Conservation (phyloP, 2,113 vertebrate species). For the Hiodon tergisus region DNA sequence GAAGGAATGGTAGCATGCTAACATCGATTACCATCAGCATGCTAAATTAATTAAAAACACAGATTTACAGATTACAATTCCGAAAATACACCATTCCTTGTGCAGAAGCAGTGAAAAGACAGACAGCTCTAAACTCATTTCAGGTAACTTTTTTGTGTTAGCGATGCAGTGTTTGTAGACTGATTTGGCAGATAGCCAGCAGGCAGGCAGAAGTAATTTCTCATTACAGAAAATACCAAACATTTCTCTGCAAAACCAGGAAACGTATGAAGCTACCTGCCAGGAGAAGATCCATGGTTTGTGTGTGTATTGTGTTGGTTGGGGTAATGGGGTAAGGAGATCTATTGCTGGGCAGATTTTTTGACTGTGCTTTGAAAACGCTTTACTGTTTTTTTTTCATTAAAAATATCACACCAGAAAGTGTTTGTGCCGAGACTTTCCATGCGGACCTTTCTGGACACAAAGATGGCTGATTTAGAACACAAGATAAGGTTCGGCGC, state of each 20-base stretch:
- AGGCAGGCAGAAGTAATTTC: conserved; percentile 55
- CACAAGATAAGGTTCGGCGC: too few species aligned
- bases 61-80: not conserved
- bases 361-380: too few species aligned
- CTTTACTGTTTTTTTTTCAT: too few species aligned
- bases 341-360: not conserved
- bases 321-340: not conserved
- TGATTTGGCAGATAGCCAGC: conserved; percentile 28
- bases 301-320: not conserved
- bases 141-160: not conserved
- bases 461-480: too few species aligned
- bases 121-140: not conserved
- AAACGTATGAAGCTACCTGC: conserved; percentile 4
- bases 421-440: too few species aligned
- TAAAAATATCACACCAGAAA: too few species aligned
- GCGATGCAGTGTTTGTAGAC: not conserved
- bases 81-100: not conserved
- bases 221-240: conserved; percentile 55
- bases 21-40: not conserved
- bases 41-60: not conserved
- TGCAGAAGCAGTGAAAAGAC: not conserved
- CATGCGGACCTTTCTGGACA: too few species aligned
- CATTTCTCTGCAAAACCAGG: conserved; percentile 49
- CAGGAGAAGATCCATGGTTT: conserved; percentile 12
- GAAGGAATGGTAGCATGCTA: too few species aligned